These are phyloP conservation scores for Acyrthosiphon pisum DNA, from an alignment of 1,140 invertebrate species.

Conservation along the genomic window DNA sequence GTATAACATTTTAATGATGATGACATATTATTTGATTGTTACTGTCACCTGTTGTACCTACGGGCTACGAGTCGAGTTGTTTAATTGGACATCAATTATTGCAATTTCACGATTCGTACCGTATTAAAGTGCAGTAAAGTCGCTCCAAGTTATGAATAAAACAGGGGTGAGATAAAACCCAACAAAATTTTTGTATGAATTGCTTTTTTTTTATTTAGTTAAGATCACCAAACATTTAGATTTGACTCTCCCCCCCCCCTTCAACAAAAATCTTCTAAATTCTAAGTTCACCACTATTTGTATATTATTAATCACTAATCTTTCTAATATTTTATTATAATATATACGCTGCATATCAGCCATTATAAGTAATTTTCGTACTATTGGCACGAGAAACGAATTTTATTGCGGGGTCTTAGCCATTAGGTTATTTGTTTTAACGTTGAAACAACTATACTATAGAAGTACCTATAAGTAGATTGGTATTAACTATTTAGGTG, in stretches of 20 bases:
- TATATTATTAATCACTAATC: too few species aligned
- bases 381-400: background rate
- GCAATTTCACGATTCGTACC: background rate
- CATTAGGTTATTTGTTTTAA: background rate
- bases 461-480: background rate
- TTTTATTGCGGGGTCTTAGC: background rate
- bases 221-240: background rate
- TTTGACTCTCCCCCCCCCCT: accelerated
- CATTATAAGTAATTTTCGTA: background rate
- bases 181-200: background rate
- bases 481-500: background rate
- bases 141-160: too few species aligned
- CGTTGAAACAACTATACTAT: background rate
- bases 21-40: background rate
- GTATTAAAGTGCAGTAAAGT: too few species aligned
- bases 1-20: too few species aligned
- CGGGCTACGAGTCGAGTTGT: background rate
- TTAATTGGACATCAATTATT: background rate
- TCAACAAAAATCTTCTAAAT: too few species aligned
- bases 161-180: too few species aligned
- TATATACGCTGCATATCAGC: background rate
- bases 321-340: too few species aligned
- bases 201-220: background rate
- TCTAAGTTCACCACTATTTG: background rate
- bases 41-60: too few species aligned